Conservation (phyloP, 2,797 vertebrate genomes). For the Notoglanidium macrostoma region DNA sequence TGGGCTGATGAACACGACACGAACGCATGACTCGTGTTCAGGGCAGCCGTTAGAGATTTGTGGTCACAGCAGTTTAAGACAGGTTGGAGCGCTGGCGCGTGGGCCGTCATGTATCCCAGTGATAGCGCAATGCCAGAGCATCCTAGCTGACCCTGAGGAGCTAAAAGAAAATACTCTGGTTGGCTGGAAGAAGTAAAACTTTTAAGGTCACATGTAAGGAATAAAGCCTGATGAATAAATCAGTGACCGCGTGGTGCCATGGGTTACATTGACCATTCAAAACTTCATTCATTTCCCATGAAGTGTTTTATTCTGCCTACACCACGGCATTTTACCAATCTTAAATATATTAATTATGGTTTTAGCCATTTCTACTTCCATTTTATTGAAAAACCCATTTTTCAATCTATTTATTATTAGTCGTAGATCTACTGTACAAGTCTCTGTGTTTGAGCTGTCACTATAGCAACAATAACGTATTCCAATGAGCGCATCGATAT, state of each 20-base stretch:
- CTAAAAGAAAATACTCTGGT: not conserved
- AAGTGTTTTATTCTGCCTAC: not conserved
- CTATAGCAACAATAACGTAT: not conserved
- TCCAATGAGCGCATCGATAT: not conserved
- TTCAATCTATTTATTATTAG: not conserved
- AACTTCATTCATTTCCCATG: not conserved
- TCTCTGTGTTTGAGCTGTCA: not conserved
- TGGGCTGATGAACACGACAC: conserved; percentile 36
- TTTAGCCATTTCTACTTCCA: no score
- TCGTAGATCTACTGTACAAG: not conserved
- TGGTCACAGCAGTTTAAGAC: conserved; percentile 8
- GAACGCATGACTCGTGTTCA: conserved; percentile 25
- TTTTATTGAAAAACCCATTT: not conserved
- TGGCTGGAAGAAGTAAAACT: not conserved
- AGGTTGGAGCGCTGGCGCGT: not conserved
- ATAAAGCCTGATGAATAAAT: not conserved
- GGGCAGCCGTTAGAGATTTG: conserved; percentile 51
- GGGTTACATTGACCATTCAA: not conserved
- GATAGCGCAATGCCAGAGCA: not conserved
- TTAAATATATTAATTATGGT: not conserved
- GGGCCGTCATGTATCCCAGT: not conserved
- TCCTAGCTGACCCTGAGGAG: conserved; percentile 8
- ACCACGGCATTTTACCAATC: not conserved
- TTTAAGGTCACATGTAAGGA: not conserved
- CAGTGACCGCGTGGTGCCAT: not conserved